Evolutionary conservation across 2,113 vertebrate species (phyloP).

Genomic region (Ictalurus furcatus): DNA sequence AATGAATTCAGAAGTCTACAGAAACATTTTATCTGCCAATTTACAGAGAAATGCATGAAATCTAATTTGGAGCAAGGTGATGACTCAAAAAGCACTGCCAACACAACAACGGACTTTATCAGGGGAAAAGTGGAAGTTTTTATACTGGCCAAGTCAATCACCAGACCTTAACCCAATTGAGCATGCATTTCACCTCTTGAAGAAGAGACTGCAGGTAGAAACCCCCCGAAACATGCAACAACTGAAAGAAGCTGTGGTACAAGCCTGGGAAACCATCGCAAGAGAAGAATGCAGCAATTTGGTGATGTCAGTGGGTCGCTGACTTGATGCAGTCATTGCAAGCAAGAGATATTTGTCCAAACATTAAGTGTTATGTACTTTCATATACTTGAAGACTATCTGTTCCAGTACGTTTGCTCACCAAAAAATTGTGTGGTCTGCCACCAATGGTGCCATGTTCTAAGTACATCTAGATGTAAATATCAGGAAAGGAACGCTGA

Average conservation of each 20-base stretch:
- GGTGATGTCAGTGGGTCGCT: not conserved
- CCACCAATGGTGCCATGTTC: not conserved
- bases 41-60: not conserved
- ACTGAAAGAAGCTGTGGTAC: no score
- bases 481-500: not conserved
- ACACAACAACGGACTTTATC: not conserved
- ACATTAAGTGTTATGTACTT: not conserved
- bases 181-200: not conserved
- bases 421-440: not conserved
- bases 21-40: not conserved
- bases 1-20: no score
- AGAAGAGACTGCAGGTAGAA: no score
- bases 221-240: no score
- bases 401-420: not conserved
- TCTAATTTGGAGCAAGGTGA: not conserved
- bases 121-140: no score
- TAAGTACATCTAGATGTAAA: not conserved
- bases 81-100: not conserved
- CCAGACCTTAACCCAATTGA: not conserved
- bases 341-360: not conserved
- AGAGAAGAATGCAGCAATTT: not conserved
- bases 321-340: not conserved
- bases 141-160: not conserved
- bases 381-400: not conserved
- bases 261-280: not conserved